phyloP scores from a whole-genome alignment of 2,113 vertebrate species.

The Aix galericulata region DNA sequence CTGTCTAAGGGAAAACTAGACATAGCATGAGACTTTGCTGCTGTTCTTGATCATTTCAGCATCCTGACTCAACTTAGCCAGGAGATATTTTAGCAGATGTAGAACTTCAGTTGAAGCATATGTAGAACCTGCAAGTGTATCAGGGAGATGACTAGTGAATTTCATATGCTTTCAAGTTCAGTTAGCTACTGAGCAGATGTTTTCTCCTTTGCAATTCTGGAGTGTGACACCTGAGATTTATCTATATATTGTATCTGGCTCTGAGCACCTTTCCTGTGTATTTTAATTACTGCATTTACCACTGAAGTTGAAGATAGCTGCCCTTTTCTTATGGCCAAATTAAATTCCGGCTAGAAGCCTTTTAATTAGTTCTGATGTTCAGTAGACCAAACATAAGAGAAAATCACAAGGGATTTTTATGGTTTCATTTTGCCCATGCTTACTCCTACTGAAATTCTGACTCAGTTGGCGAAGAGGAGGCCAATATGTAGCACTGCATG shows the following conservation, averaged over 20 bases:
- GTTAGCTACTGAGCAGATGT: background rate
- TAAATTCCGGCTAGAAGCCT: background rate
- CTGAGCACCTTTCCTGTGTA: background rate
- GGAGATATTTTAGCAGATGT: background rate
- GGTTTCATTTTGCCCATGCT: slow-evolving; percentile 22
- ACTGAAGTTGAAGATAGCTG: background rate
- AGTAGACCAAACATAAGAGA: background rate
- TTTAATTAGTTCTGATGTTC: slow-evolving; percentile 35
- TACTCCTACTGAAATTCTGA: slow-evolving; percentile 49
- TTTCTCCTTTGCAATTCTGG: slow-evolving; percentile 2
- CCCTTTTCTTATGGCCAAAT: background rate
- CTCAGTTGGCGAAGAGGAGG: slow-evolving; percentile 48
- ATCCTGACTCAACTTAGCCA: background rate
- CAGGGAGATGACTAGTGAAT: background rate
- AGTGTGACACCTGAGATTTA: background rate
- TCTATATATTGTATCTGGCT: background rate
- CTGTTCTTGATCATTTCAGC: background rate
- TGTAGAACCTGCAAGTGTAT: background rate
- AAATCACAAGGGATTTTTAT: background rate
- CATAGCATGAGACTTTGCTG: background rate
- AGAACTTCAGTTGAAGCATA: background rate
- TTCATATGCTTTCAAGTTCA: background rate
- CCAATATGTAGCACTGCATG: slow-evolving; percentile 27
- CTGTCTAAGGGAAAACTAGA: background rate
- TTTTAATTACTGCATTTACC: background rate